Evolutionary conservation across 2,797 vertebrate genomes (phyloP).

Genomic region (Lates japonicus): DNA sequence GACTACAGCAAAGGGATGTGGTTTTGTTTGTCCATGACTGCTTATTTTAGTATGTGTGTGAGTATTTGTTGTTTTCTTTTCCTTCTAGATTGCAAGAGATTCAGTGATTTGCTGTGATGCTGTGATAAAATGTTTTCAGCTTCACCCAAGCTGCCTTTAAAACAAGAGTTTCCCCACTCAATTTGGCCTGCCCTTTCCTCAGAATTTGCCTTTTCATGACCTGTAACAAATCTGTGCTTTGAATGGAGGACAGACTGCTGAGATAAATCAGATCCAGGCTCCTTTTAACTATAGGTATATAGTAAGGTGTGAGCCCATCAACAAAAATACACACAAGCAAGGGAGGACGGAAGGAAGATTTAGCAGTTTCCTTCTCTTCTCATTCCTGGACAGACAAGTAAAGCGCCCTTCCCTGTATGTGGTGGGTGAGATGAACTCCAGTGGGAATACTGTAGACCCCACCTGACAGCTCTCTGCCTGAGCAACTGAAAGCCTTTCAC

Average conservation of each 20-base stretch:
- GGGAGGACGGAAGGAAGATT: constrained; percentile 46
- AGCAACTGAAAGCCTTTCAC: constrained; percentile 71
- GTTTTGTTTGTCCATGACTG: constrained; percentile 11
- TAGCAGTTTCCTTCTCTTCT: constrained; percentile 56
- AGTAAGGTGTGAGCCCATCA: constrained; percentile 15
- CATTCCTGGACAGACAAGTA: constrained; percentile 70
- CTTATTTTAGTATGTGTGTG: constrained; percentile 6
- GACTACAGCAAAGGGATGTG: neutral
- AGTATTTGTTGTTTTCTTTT: constrained; percentile 32
- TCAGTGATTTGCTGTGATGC: constrained; percentile 23
- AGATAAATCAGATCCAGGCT: constrained; percentile 34
- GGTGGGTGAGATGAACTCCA: constrained; percentile 85
- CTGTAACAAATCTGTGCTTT: constrained; percentile 38
- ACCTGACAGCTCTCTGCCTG: constrained; percentile 82
- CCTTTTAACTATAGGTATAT: constrained; percentile 8
- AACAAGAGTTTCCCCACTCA: constrained; percentile 34
- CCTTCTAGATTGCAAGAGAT: constrained; percentile 41
- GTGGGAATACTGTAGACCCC: constrained; percentile 85
- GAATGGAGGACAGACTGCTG: constrained; percentile 31
- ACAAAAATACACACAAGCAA: constrained; percentile 20
- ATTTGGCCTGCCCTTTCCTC: constrained; percentile 7
- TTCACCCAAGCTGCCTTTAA: constrained; percentile 34
- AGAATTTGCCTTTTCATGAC: constrained; percentile 35
- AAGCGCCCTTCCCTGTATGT: constrained; percentile 71
- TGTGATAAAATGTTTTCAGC: constrained; percentile 26